These are phyloP conservation scores for Megalops cyprinoides DNA, from an alignment of 2,797 vertebrate genomes.

Conservation along the genomic window DNA sequence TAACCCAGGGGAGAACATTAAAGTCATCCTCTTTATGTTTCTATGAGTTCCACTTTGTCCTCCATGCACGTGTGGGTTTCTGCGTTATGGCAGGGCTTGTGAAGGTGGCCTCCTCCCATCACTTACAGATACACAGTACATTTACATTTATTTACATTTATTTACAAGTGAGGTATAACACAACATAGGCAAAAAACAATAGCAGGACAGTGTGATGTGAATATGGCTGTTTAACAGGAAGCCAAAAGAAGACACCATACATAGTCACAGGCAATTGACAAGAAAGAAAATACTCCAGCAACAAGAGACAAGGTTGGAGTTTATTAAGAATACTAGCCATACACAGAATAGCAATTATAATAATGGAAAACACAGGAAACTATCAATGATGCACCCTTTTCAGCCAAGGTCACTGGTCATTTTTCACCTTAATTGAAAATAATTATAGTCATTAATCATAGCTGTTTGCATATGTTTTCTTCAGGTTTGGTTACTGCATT, in stretches of 20 bases:
- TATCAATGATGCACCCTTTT: constrained; percentile 27
- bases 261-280: constrained; percentile 47
- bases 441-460: constrained; percentile 38
- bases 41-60: too few species aligned
- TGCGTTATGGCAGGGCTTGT: too few species aligned
- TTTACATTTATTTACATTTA: too few species aligned
- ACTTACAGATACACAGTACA: too few species aligned
- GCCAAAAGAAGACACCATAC: constrained; percentile 10
- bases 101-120: too few species aligned
- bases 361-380: constrained; percentile 38
- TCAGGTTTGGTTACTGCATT: too few species aligned
- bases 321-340: constrained; percentile 42
- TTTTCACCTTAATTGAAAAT: constrained; percentile 50
- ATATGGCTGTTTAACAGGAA: constrained; percentile 23
- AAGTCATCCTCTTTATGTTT: too few species aligned
- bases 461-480: constrained; percentile 17
- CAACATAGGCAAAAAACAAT: too few species aligned
- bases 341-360: constrained; percentile 49
- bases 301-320: constrained; percentile 28
- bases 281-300: neutral
- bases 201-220: too few species aligned
- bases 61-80: too few species aligned
- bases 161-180: too few species aligned
- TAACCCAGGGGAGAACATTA: too few species aligned
- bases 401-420: constrained; percentile 33